Percentiles rank a stretch among this genome's conserved stretches.
These are phyloP conservation scores for Helicoverpa assulta DNA, from an alignment of 2,888 invertebrate species.

Conservation along the genomic window DNA sequence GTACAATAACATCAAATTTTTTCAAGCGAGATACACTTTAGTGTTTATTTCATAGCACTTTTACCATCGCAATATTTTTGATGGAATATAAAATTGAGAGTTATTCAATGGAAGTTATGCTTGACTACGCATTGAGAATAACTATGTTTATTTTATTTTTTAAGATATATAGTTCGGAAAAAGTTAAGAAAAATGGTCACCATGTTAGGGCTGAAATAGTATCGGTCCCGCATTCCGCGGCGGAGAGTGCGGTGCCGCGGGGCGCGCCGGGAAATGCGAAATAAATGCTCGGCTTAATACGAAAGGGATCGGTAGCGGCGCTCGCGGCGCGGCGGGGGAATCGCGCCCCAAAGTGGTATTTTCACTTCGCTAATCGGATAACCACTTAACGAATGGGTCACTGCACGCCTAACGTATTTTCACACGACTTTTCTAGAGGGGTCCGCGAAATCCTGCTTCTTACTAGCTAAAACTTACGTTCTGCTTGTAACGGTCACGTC, in stretches of 20 bases:
- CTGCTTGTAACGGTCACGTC: constrained; percentile 83
- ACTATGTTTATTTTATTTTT: background rate
- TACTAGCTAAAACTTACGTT: constrained; percentile 88
- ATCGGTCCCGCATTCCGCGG: constrained; percentile 77
- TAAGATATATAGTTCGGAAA: background rate
- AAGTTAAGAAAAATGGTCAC: constrained; percentile 68
- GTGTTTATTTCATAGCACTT: constrained; percentile 67
- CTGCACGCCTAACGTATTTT: constrained; percentile 90
- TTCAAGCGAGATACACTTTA: constrained; percentile 60
- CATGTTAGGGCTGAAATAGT: constrained; percentile 83
- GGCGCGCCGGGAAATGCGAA: constrained; percentile 87
- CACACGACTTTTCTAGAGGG: constrained; percentile 89
- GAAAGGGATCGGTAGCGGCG: constrained; percentile 86
- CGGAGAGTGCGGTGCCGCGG: constrained; percentile 76
- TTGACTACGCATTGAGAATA: background rate
- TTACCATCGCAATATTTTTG: constrained; percentile 44
- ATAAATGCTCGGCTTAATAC: constrained; percentile 89
- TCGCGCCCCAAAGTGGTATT: constrained; percentile 90
- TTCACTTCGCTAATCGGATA: constrained; percentile 92
- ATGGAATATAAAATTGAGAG: constrained; percentile 1
- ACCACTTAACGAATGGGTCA: constrained; percentile 91
- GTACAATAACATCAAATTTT: constrained; percentile 79
- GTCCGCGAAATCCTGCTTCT: constrained; percentile 81
- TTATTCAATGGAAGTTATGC: constrained; percentile 1
- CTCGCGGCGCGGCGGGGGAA: constrained; percentile 88